Percentiles rank a stretch among this genome's conserved stretches.
phyloP scores from a whole-genome alignment of 2,888 invertebrate species.

The Oxytorus armatus region DNA sequence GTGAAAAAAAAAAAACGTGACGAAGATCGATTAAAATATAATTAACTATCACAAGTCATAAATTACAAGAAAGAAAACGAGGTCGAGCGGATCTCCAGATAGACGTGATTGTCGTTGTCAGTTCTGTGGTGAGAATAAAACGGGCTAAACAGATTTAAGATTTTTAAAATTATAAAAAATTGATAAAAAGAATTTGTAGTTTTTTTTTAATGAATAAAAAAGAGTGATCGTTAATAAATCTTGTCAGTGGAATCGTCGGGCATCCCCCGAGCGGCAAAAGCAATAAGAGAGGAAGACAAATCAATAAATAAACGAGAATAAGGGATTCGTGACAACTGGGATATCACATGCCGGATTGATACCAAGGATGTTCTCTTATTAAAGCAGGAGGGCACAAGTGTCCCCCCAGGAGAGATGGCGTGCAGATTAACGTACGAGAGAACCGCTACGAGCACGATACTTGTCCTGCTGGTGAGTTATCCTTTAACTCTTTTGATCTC shows the following conservation, averaged over 20 bases:
- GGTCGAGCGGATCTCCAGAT: conserved; percentile 33
- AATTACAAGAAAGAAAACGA: conserved; percentile 5
- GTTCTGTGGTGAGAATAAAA: conserved; percentile 54
- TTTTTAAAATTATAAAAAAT: conserved; percentile 1
- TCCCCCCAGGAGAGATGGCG: conserved; percentile 80
- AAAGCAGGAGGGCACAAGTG: conserved; percentile 67
- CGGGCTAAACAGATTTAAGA: conserved; percentile 18
- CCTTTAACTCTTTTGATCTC: conserved; percentile 58
- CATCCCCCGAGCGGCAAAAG: conserved; percentile 58
- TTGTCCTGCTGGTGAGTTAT: conserved; percentile 82
- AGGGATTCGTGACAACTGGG: conserved; percentile 25
- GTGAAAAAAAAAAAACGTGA: background rate
- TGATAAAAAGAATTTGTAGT: conserved; percentile 11
- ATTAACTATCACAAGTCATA: background rate
- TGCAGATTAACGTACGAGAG: conserved; percentile 79
- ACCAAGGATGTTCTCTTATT: conserved; percentile 64
- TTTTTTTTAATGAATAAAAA: conserved; percentile 44
- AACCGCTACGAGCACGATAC: conserved; percentile 80
- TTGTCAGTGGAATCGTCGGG: conserved; percentile 17
- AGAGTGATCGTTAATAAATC: conserved; percentile 34
- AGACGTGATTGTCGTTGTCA: conserved; percentile 43
- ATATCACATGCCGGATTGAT: conserved; percentile 58
- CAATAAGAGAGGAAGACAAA: conserved; percentile 22
- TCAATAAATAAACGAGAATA: background rate
- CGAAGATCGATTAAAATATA: background rate